A percentile compares a stretch with the other conserved stretches of the same genome.
Conservation (phyloP, 2,113 vertebrate genomes). For the Merops nubicus region DNA sequence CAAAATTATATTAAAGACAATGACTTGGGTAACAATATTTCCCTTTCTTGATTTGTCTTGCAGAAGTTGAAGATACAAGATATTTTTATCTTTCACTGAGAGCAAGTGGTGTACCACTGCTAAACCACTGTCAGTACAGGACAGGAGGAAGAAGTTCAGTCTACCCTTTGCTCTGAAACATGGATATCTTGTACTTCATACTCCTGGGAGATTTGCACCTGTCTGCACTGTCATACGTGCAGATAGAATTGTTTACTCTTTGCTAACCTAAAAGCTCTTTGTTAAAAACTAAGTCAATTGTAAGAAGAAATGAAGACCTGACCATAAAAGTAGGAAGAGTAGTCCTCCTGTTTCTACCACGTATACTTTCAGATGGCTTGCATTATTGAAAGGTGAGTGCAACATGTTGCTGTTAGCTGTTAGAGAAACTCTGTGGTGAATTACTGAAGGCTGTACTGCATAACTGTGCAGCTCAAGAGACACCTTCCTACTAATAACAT, state of each 20-base stretch:
- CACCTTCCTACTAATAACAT: fast-evolving
- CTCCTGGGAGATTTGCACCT: background rate
- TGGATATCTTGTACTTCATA: background rate
- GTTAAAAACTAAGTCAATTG: background rate
- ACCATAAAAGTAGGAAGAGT: background rate
- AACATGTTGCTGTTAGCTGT: fast-evolving
- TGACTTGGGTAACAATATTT: background rate
- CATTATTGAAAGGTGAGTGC: background rate
- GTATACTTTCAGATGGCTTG: background rate
- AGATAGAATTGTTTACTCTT: background rate
- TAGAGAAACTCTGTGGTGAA: background rate
- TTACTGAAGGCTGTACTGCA: background rate
- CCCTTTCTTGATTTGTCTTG: background rate
- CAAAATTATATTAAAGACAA: background rate
- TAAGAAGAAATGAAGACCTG: background rate
- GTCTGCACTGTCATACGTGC: background rate
- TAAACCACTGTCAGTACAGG: background rate
- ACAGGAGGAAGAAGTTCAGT: background rate
- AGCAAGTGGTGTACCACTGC: background rate
- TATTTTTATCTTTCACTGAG: background rate
- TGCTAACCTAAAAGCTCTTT: background rate
- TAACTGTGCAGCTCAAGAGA: background rate
- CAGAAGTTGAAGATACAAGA: background rate
- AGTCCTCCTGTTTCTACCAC: background rate
- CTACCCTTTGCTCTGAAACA: background rate